A percentile compares a stretch with the other conserved stretches of the same genome.
Evolutionary conservation across 2,113 vertebrate genomes (phyloP).

Genomic region (Periophthalmodon schlosseri): DNA sequence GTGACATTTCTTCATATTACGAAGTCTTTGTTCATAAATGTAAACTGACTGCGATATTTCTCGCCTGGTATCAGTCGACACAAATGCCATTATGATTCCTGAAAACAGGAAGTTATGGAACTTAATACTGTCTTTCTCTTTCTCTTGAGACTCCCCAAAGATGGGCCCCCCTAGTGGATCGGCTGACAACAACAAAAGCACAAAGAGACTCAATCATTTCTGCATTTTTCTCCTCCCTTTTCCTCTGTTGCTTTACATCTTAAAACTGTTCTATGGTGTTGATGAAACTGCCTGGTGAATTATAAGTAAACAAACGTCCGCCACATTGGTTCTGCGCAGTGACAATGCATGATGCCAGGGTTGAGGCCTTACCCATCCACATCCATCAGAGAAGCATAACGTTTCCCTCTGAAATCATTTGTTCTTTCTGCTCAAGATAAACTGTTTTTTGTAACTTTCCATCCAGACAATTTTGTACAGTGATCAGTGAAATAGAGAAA

Average conservation of each 20-base stretch:
- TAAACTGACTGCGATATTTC: constrained; percentile 53
- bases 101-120: constrained; percentile 48
- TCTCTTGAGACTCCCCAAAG: constrained; percentile 74
- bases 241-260: constrained; percentile 57
- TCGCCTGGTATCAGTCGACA: constrained; percentile 52
- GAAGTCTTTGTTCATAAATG: constrained; percentile 67
- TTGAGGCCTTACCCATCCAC: constrained; percentile 77
- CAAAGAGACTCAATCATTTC: constrained; percentile 75
- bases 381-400: constrained; percentile 55
- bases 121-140: constrained; percentile 29
- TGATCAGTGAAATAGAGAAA: constrained; percentile 48
- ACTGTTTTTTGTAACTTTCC: constrained; percentile 43
- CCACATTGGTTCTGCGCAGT: constrained; percentile 71
- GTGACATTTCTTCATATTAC: constrained; percentile 56
- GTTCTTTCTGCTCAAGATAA: constrained; percentile 32
- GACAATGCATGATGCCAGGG: constrained; percentile 80
- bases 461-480: constrained; percentile 53
- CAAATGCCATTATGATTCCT: constrained; percentile 56
- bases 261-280: constrained; percentile 37
- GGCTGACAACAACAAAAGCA: constrained; percentile 77
- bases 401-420: constrained; percentile 48
- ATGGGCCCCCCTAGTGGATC: constrained; percentile 68
- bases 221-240: constrained; percentile 27
- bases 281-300: constrained; percentile 44
- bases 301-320: constrained; percentile 27